Conservation (phyloP, 2,113 vertebrate species). For the Epinephelus lanceolatus region DNA sequence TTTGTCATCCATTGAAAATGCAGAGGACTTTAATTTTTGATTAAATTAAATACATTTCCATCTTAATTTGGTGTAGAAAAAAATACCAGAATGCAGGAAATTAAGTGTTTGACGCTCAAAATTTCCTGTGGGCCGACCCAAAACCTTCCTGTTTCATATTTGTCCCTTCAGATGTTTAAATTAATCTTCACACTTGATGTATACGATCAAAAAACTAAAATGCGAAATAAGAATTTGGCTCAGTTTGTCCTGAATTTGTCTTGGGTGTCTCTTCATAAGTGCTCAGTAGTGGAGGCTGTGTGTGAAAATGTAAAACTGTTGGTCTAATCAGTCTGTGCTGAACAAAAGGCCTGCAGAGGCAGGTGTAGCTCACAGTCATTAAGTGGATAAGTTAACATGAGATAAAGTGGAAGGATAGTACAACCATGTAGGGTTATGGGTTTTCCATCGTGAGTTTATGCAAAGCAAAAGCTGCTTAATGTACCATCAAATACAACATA, state of each 20-base stretch:
- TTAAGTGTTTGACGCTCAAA: too few species aligned
- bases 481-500: neutral
- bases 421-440: neutral
- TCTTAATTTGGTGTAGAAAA: too few species aligned
- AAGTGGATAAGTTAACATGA: slow-evolving; percentile 1
- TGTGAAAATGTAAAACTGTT: slow-evolving; percentile 62
- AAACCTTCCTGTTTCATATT: too few species aligned
- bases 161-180: too few species aligned
- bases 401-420: slow-evolving; percentile 27
- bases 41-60: too few species aligned
- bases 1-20: too few species aligned
- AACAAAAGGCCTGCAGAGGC: slow-evolving; percentile 65
- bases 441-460: neutral
- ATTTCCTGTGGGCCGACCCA: too few species aligned
- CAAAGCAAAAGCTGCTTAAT: neutral
- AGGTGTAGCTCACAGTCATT: neutral
- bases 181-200: neutral
- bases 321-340: slow-evolving; percentile 49
- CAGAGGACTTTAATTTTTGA: too few species aligned
- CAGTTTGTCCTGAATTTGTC: neutral
- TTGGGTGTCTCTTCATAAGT: neutral
- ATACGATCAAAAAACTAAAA: neutral
- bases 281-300: neutral
- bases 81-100: too few species aligned
- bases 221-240: neutral